Evolutionary conservation across 2,113 vertebrate species (phyloP), one percentile per base, ranked within the genome.

Genomic region (Arizona elegans): DNA sequence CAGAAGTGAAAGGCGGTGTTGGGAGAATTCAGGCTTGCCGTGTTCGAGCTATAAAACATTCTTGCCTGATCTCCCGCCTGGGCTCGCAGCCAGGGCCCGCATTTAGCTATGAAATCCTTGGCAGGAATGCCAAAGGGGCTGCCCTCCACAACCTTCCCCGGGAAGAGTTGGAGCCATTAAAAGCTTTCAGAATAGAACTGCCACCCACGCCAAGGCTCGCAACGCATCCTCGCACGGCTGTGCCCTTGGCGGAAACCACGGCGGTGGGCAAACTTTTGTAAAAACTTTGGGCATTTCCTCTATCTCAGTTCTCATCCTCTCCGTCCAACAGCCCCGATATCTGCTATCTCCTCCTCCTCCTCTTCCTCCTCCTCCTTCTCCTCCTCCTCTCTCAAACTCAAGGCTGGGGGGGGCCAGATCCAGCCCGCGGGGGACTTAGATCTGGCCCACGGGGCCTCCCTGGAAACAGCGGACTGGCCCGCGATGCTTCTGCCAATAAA

Each of bases 31-130:
- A 23, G 29, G 2, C 52, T 33, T 1, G 62, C 47, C 15, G 10
- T 43, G 81, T 90, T 55, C 10, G 26, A 56, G 81, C 89, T 5
- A 91, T 86, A 93, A 90, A 93, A 65, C 33, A 55, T 56, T 47
- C 89, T 10, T 13, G 4, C 56, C n/a, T 26, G 26, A 70, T 85
- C 21, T 47, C 58, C 23, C 43, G 13, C 0, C 85, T 24, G 53
- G 90, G 85, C 86, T 17, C 1, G 26, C 54, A 26, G 90, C 90
- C 90, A 91, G 93, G 15, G 7, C 5, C 62, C 56, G 90, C 89
- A 91, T 88, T 91, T 91, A 50, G 85, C 92, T 87, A 38, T 26
- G 43, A 54, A n/a, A 96, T 94, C 94, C 90, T 95, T 2, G 21
- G 24, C 10, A 88, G 59, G 47, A 53, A 53, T 55, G 92, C 90